Evolutionary conservation across 2,888 invertebrate species (phyloP).

Genomic region (Augiades crinisus): DNA sequence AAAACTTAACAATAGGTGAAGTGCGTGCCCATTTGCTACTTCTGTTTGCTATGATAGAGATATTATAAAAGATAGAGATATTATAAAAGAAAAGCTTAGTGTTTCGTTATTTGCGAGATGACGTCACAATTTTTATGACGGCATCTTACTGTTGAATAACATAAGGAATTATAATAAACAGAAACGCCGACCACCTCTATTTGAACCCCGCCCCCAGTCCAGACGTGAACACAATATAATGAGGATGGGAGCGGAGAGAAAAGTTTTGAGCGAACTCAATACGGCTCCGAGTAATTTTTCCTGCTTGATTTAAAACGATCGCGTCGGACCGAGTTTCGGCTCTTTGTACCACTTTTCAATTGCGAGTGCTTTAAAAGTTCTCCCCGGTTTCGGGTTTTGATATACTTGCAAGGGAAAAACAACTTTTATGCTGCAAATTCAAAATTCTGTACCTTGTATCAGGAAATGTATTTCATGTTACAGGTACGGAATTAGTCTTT

Average conservation of each 20-base stretch:
- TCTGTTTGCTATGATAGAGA: too few species aligned
- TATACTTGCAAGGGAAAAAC: constrained; percentile 8
- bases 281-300: constrained; percentile 72
- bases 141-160: too few species aligned
- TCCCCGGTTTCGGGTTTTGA: constrained; percentile 3
- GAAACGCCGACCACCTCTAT: not conserved
- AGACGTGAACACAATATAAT: constrained; percentile 77
- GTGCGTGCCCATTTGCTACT: too few species aligned
- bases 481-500: too few species aligned
- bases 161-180: not conserved
- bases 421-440: constrained; percentile 6
- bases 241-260: constrained; percentile 60
- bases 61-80: too few species aligned
- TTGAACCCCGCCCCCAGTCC: constrained; percentile 34
- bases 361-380: constrained; percentile 35
- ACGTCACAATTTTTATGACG: too few species aligned
- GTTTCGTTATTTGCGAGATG: too few species aligned
- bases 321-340: constrained; percentile 54
- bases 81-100: too few species aligned
- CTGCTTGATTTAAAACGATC: constrained; percentile 72
- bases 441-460: too few species aligned
- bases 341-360: constrained; percentile 46
- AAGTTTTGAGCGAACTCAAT: constrained; percentile 69
- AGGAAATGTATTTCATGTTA: not conserved
- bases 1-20: too few species aligned